A percentile compares a stretch with the other conserved stretches of the same genome.
These are phyloP conservation scores for Drosophila truncata DNA, from an alignment of 1,140 invertebrate species.

Conservation along the genomic window DNA sequence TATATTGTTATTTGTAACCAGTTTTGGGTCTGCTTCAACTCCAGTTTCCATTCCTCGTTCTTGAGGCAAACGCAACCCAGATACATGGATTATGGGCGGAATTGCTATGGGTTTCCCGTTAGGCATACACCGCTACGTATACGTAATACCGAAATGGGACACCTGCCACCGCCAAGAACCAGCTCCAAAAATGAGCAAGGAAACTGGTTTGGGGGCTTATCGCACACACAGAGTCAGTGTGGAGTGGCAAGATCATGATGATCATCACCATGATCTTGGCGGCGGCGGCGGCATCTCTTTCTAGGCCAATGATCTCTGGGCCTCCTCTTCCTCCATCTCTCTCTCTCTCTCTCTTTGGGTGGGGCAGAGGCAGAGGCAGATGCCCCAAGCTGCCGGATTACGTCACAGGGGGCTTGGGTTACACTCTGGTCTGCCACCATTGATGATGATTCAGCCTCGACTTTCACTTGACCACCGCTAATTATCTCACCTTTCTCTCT, in stretches of 20 bases:
- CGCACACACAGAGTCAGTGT: constrained; percentile 19
- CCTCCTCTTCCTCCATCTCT: constrained; percentile 12
- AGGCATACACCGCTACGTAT: constrained; percentile 49
- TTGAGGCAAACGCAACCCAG: constrained; percentile 51
- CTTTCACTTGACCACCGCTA: constrained; percentile 65
- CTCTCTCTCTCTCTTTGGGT: constrained; percentile 17
- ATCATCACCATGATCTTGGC: constrained; percentile 24
- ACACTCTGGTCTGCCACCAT: constrained; percentile 33
- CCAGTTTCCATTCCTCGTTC: constrained; percentile 43
- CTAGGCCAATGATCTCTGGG: constrained; percentile 74
- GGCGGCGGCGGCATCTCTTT: constrained; percentile 42
- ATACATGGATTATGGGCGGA: constrained; percentile 67
- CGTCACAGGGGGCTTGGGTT: constrained; percentile 66
- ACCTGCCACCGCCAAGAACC: constrained; percentile 55
- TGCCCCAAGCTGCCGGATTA: constrained; percentile 51
- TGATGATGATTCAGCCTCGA: constrained; percentile 57
- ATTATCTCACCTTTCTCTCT: constrained; percentile 39
- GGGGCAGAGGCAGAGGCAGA: constrained; percentile 11
- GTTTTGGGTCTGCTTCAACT: constrained; percentile 28
- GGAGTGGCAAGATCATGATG: constrained; percentile 25
- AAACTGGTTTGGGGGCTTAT: constrained; percentile 48
- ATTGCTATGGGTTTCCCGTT: constrained; percentile 42
- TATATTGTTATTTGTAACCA: constrained; percentile 24
- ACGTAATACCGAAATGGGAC: constrained; percentile 74
- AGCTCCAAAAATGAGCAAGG: constrained; percentile 25